phyloP scores from a whole-genome alignment of 2,797 vertebrate species.

The Syngnathus acus region DNA sequence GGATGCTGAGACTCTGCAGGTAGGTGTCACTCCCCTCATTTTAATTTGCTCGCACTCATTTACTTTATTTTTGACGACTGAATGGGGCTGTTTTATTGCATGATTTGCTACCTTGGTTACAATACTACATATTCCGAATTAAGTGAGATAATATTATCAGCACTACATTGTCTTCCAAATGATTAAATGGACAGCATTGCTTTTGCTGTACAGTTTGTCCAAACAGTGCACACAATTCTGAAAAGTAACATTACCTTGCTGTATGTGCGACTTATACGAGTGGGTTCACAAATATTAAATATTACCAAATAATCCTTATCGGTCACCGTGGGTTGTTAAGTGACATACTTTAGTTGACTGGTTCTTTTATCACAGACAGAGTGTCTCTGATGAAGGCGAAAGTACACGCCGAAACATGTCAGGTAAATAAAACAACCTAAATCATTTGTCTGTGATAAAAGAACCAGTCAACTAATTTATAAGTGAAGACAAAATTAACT shows the following conservation, averaged over 20 bases:
- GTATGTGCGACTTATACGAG: neutral
- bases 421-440: no score
- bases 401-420: no score
- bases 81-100: conserved; percentile 19
- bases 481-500: no score
- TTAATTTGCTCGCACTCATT: conserved; percentile 19
- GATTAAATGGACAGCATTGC: neutral
- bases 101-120: conserved; percentile 30
- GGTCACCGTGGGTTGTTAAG: no score
- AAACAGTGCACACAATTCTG: neutral
- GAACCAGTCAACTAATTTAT: no score
- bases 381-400: no score
- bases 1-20: conserved; percentile 92
- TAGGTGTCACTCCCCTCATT: conserved; percentile 63
- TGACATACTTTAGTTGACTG: no score
- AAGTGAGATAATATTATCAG: neutral
- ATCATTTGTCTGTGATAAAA: no score
- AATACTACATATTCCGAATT: neutral
- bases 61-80: neutral
- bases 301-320: neutral
- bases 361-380: no score
- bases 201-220: neutral
- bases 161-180: neutral
- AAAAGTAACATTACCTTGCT: neutral
- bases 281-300: neutral